Evolutionary conservation across 2,113 vertebrate genomes (phyloP), one percentile per base, ranked within the genome.

Genomic region (Neotragus pygmaeus): DNA sequence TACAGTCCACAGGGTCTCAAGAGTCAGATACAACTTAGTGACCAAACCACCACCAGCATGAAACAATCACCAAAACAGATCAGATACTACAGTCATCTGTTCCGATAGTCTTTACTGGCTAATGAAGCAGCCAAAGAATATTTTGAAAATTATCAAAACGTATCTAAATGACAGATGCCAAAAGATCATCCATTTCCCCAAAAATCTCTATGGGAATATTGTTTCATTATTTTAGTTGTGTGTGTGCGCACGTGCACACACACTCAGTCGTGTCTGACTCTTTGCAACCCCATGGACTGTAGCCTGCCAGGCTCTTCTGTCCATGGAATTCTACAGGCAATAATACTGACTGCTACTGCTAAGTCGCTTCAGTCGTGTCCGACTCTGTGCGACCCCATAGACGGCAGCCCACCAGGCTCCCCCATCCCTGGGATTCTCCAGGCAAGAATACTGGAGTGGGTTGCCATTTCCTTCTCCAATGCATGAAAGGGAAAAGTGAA

Each of bases 101-200:
- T 36, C 78, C 96, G 95, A 93, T 90, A 97, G 91, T 82, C 78
- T 98, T 95, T 98, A 98, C 43, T 90, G 92, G 66, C 30, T 77
- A 78, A 70, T 49, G 96, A 97, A 97, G 85, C 83, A 97, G 90
- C 75, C 84, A 92, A 93, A 53, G 58, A 92, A 94, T 51, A 91
- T 6, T 66, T 70, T 92, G 78, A 60, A 94, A 94, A 94, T 94
- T 77, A 91, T 98, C 82, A 97, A 98, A 97, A 97, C 98, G 95
- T 90, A 97, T 94, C 39, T 92, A 97, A 97, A 96, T 98, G 96
- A 94, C 95, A 98, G 43, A 94, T 98, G 95, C 81, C 97, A 96
- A 97, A 95, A 84, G n/a, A 77, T 77, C 55, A 83, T 87, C 93
- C 78, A 6, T 97, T 94, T 97, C 39, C 23, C 82, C 21, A 6